phyloP scores from a whole-genome alignment of 2,797 vertebrate species.

The Heteromormyrus szaboi region DNA sequence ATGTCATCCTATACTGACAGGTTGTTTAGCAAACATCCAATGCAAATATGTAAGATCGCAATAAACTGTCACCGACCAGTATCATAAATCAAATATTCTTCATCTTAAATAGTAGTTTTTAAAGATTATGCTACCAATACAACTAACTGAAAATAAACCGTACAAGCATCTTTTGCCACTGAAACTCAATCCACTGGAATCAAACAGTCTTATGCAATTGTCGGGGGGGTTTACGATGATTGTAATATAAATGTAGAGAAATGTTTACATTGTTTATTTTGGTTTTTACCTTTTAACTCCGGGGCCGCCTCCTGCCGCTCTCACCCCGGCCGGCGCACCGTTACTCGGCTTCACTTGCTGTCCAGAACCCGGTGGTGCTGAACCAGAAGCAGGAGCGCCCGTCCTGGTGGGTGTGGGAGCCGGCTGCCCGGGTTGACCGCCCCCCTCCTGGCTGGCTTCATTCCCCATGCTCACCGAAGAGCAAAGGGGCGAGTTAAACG shows the following conservation, averaged over 20 bases:
- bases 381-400: slow-evolving; percentile 48
- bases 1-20: not conserved
- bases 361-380: slow-evolving; percentile 53
- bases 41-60: not conserved
- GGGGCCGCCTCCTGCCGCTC: slow-evolving; percentile 41
- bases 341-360: slow-evolving; percentile 67
- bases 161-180: not conserved
- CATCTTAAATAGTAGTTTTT: not conserved
- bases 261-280: not conserved
- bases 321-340: slow-evolving; percentile 62
- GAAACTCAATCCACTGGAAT: not conserved
- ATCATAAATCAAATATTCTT: not conserved
- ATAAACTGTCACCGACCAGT: not conserved
- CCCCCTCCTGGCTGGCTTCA: slow-evolving; percentile 71
- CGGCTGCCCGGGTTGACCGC: slow-evolving; percentile 57
- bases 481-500: slow-evolving; percentile 20
- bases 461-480: slow-evolving; percentile 60
- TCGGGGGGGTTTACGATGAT: not conserved
- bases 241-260: not conserved
- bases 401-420: slow-evolving; percentile 56
- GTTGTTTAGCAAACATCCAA: not conserved
- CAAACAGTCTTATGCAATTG: not conserved
- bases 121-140: not conserved
- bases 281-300: slow-evolving; percentile 56
- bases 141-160: not conserved